Evolutionary conservation across 1,140 invertebrate species (phyloP).

Genomic region (Papilio polyxenes): DNA sequence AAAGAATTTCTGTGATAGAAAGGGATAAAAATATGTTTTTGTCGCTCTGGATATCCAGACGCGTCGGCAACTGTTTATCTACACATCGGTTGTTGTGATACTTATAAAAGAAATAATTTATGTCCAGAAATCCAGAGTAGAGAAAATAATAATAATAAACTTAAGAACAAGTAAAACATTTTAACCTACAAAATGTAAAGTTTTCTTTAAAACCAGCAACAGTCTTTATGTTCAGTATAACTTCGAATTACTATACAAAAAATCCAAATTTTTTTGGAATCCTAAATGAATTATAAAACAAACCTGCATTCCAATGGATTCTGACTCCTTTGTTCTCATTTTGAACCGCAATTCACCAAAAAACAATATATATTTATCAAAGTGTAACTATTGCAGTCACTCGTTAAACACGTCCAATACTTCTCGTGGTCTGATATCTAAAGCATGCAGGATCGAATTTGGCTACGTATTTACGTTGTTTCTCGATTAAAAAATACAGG

Average conservation of each 20-base stretch:
- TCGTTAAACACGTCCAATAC: constrained; percentile 7
- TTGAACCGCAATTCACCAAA: neutral
- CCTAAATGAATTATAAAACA: neutral
- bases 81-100: no score
- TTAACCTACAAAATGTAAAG: no score
- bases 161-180: no score
- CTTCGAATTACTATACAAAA: neutral
- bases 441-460: neutral
- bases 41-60: no score
- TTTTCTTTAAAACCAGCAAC: no score
- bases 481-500: neutral
- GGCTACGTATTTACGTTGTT: neutral
- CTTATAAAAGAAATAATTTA: no score
- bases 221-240: no score
- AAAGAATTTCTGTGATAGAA: no score
- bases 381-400: neutral
- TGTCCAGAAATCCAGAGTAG: no score
- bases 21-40: no score
- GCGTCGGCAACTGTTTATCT: no score
- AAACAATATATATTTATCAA: neutral
- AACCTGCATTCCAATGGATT: constrained; percentile 5
- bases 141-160: no score
- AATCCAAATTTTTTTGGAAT: neutral
- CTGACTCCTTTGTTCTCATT: neutral
- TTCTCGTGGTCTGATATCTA: neutral